These are phyloP conservation scores for Poecilia latipinna DNA, from an alignment of 2,113 vertebrate species.

Conservation along the genomic window DNA sequence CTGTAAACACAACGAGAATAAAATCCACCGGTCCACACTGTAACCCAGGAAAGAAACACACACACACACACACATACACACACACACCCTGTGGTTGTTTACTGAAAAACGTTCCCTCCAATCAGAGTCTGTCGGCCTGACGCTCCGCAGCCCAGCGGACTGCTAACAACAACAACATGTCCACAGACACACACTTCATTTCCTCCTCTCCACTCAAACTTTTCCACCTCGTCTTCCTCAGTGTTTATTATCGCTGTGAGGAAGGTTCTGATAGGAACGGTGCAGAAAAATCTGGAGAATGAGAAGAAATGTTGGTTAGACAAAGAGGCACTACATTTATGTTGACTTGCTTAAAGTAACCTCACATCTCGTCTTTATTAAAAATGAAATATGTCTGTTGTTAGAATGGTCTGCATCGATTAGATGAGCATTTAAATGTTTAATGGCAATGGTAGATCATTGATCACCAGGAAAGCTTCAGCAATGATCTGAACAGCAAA, in stretches of 20 bases:
- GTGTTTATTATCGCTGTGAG: background rate
- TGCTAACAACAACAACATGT: constrained; percentile 63
- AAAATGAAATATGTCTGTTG: constrained; percentile 13
- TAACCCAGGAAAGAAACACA: background rate
- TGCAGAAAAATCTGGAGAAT: background rate
- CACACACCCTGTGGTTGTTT: constrained; percentile 59
- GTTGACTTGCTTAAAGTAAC: too few relatives aligned
- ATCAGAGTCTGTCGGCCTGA: constrained; percentile 63
- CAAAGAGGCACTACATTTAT: background rate
- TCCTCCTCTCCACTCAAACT: background rate
- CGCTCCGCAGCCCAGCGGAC: constrained; percentile 50
- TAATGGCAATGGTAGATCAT: constrained; percentile 28
- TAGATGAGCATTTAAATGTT: constrained; percentile 36
- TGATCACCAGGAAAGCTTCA: constrained; percentile 31
- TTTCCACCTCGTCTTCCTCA: background rate
- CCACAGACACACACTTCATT: background rate
- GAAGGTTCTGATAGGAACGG: background rate
- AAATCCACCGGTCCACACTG: background rate
- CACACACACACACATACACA: background rate
- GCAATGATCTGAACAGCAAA: constrained; percentile 33
- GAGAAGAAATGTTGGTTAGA: background rate
- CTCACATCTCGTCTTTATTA: constrained; percentile 7
- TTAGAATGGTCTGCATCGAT: constrained; percentile 52
- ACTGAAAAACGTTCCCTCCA: constrained; percentile 65
- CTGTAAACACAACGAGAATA: too few relatives aligned